These are phyloP conservation scores for Lymantria dispar DNA, from an alignment of 2,888 invertebrate species.

Conservation along the genomic window DNA sequence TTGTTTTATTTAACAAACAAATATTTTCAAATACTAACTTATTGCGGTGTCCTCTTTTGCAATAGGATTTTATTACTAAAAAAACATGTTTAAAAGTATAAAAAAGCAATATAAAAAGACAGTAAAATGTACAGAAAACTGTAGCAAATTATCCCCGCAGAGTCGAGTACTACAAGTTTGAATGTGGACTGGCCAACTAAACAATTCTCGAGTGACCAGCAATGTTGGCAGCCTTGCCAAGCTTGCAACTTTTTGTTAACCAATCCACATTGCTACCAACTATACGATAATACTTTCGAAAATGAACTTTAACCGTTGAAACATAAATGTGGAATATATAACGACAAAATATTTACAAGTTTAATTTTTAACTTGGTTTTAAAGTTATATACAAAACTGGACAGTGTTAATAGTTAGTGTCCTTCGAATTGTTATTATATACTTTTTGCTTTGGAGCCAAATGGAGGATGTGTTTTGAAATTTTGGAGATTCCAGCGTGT, in stretches of 20 bases:
- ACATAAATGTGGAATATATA: neutral
- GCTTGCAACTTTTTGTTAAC: conserved; percentile 48
- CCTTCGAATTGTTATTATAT: conserved; percentile 62
- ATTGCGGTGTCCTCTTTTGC: too few species aligned
- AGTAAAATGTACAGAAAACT: conserved; percentile 29
- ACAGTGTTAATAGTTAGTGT: conserved; percentile 66
- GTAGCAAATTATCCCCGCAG: conserved; percentile 30
- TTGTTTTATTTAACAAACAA: too few species aligned
- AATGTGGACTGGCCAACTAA: conserved; percentile 59
- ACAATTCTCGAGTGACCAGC: conserved; percentile 70
- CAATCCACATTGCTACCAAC: conserved; percentile 12
- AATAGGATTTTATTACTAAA: too few species aligned
- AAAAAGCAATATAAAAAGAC: too few species aligned
- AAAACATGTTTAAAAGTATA: too few species aligned
- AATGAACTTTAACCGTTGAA: conserved; percentile 2
- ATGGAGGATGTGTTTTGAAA: conserved; percentile 37
- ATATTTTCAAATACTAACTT: too few species aligned
- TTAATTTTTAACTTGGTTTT: conserved; percentile 19
- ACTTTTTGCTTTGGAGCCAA: conserved; percentile 66
- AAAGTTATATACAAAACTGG: conserved; percentile 59
- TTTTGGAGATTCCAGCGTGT: conserved; percentile 13
- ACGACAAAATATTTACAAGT: neutral
- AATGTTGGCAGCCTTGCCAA: conserved; percentile 62
- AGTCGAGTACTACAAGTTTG: conserved; percentile 36
- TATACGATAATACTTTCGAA: conserved; percentile 6